Percentiles rank a stretch among this genome's conserved stretches.
phyloP scores from a whole-genome alignment of 2,888 invertebrate species.

The Drosophila anomelani region DNA sequence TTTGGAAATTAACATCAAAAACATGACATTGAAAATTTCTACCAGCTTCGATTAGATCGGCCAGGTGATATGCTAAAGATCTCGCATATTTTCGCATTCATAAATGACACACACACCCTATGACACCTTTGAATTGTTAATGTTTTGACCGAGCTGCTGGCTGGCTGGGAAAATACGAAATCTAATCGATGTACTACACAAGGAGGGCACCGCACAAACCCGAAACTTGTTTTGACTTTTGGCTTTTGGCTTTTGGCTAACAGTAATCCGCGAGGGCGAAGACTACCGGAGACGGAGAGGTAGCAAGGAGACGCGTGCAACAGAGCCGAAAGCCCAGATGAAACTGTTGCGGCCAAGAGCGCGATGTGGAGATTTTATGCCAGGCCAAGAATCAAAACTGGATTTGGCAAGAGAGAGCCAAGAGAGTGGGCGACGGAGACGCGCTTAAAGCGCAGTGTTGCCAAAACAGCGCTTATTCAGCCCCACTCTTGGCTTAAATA shows the following conservation, averaged over 20 bases:
- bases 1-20: slow-evolving; percentile 23
- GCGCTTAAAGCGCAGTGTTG: slow-evolving; percentile 29
- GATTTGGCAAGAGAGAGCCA: slow-evolving; percentile 48
- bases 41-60: slow-evolving; percentile 26
- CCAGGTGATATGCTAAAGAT: slow-evolving; percentile 35
- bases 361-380: slow-evolving; percentile 68
- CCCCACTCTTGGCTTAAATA: too few relatives aligned
- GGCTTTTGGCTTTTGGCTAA: slow-evolving; percentile 20
- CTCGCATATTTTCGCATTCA: slow-evolving; percentile 36
- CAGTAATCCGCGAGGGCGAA: slow-evolving; percentile 28
- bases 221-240: slow-evolving; percentile 65
- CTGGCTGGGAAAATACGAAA: slow-evolving; percentile 36
- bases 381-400: slow-evolving; percentile 73
- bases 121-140: slow-evolving; percentile 62
- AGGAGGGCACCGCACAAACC: slow-evolving; percentile 46
- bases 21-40: slow-evolving; percentile 34
- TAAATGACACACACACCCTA: slow-evolving; percentile 10
- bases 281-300: slow-evolving; percentile 7
- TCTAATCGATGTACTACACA: slow-evolving; percentile 68
- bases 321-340: slow-evolving; percentile 65
- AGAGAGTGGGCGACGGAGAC: slow-evolving; percentile 23
- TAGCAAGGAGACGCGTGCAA: slow-evolving; percentile 53
- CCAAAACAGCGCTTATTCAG: slow-evolving; percentile 6
- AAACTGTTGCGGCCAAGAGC: slow-evolving; percentile 75
- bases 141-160: slow-evolving; percentile 25